phyloP scores from a whole-genome alignment of 1,140 invertebrate species.

The Aethina tumida region DNA sequence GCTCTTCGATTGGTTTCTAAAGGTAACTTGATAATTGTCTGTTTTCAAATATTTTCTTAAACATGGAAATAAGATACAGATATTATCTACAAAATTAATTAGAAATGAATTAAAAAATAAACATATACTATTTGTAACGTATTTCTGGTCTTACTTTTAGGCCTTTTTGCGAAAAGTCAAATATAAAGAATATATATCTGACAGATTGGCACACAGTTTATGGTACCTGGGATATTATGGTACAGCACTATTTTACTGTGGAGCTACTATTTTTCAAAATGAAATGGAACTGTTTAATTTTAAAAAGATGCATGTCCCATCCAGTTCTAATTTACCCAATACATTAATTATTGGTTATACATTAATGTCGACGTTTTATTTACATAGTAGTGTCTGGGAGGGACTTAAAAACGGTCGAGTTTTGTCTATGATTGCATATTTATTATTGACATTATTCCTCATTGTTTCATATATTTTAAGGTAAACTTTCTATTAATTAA shows the following conservation, averaged over 20 bases:
- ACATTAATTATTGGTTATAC: constrained; percentile 14
- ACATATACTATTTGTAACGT: too few species aligned
- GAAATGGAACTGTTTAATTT: constrained; percentile 11
- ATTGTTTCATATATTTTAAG: constrained; percentile 14
- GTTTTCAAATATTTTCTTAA: too few species aligned
- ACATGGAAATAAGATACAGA: too few species aligned
- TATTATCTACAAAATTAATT: too few species aligned
- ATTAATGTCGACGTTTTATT: constrained; percentile 11
- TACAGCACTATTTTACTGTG: constrained; percentile 13
- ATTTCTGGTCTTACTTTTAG: constrained; percentile 14
- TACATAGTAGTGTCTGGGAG: constrained; percentile 9
- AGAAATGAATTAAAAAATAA: too few species aligned
- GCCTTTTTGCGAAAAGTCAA: constrained; percentile 11
- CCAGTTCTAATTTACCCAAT: constrained; percentile 2
- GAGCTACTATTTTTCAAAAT: constrained; percentile 12
- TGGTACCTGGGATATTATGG: constrained; percentile 17
- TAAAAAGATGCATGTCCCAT: constrained; percentile 10
- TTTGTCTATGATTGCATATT: constrained; percentile 5
- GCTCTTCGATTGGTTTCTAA: too few species aligned
- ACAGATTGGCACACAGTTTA: constrained; percentile 9
- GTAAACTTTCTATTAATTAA: constrained; percentile 7
- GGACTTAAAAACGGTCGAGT: constrained; percentile 4
- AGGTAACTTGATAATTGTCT: too few species aligned
- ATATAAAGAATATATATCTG: constrained; percentile 11
- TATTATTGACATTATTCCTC: constrained; percentile 8